Conservation (phyloP, 2,888 invertebrate genomes). For the Polymixis lichenea region DNA sequence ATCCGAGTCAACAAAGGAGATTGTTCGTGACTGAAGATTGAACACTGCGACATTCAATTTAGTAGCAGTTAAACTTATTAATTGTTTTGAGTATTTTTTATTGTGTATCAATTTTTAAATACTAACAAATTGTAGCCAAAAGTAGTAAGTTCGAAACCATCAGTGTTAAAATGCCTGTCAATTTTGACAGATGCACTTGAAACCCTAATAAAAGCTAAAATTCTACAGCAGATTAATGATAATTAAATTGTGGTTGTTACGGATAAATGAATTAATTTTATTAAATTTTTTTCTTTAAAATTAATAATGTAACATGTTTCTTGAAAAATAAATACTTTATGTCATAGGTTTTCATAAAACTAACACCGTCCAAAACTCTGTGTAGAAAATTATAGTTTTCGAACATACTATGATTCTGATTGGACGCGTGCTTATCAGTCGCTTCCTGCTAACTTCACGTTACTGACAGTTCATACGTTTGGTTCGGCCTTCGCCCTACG, state of each 20-base stretch:
- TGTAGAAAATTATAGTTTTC: constrained; percentile 26
- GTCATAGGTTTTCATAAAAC: background rate
- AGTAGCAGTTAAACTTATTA: background rate
- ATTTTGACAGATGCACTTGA: constrained; percentile 24
- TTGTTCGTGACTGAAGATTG: background rate
- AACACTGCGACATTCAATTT: background rate
- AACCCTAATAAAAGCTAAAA: background rate
- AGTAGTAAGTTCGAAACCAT: background rate
- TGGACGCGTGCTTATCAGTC: constrained; percentile 61
- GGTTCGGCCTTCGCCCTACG: constrained; percentile 66
- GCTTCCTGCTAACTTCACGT: constrained; percentile 70
- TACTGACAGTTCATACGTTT: constrained; percentile 58
- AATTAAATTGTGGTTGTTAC: background rate
- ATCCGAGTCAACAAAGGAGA: background rate
- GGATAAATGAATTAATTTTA: background rate
- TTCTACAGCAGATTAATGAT: fast-evolving
- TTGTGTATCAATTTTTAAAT: background rate
- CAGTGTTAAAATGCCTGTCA: background rate
- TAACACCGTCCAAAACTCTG: background rate
- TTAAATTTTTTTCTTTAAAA: background rate
- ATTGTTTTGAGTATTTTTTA: background rate
- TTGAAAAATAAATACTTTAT: background rate
- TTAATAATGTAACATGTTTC: background rate
- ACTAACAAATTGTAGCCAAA: background rate
- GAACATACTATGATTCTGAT: constrained; percentile 53